These are phyloP conservation scores for Rachycentron canadum DNA, from an alignment of 2,797 vertebrate species.

Conservation along the genomic window DNA sequence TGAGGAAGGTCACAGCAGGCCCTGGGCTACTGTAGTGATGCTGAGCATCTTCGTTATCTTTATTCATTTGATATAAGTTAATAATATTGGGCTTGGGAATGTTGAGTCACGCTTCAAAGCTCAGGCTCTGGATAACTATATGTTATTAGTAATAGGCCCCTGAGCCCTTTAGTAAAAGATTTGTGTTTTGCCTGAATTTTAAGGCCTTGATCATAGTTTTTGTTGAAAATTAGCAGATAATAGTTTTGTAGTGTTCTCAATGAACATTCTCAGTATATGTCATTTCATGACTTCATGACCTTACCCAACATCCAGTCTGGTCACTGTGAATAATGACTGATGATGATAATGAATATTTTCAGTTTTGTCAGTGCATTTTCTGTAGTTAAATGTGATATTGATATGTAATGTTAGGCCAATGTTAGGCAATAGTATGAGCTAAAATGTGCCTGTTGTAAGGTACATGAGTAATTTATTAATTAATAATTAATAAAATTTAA, in stretches of 20 bases:
- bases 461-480: neutral
- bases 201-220: neutral
- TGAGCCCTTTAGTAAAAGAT: neutral
- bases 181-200: neutral
- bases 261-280: neutral
- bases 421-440: neutral
- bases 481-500: neutral
- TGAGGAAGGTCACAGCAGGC: constrained; percentile 69
- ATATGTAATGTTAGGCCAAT: neutral
- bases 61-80: neutral
- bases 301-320: neutral
- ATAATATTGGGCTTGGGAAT: neutral
- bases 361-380: neutral
- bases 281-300: neutral
- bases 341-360: neutral
- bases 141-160: constrained; percentile 19
- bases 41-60: neutral
- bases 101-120: too few relatives aligned
- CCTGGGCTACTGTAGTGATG: constrained; percentile 35
- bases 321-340: neutral
- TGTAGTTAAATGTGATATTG: neutral
- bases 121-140: neutral
- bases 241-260: neutral
- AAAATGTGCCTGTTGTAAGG: neutral
- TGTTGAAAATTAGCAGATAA: neutral